phyloP scores from a whole-genome alignment of 1,140 invertebrate genomes.

The Psix sp. region DNA sequence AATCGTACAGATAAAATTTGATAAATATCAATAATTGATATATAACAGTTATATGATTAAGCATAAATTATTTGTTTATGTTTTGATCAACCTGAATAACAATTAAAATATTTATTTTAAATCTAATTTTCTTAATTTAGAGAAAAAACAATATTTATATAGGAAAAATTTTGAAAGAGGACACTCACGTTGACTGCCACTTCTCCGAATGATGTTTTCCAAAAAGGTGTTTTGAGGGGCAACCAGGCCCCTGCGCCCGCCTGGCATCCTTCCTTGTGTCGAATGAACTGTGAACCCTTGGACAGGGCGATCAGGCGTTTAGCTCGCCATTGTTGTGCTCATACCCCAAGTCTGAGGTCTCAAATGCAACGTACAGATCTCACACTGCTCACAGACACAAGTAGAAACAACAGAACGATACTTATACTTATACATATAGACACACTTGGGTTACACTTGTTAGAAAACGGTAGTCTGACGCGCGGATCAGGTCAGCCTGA shows the following conservation, averaged over 20 bases:
- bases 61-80: too few relatives aligned
- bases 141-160: too few relatives aligned
- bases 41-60: too few relatives aligned
- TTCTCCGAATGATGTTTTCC: constrained; percentile 98
- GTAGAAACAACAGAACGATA: constrained; percentile 32
- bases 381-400: constrained; percentile 43
- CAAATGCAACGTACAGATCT: constrained; percentile 37
- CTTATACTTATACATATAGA: constrained; percentile 38
- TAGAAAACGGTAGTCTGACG: constrained; percentile 35
- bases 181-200: constrained; percentile 98
- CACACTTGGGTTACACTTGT: constrained; percentile 31
- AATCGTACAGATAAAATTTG: too few relatives aligned
- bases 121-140: too few relatives aligned
- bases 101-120: too few relatives aligned
- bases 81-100: too few relatives aligned
- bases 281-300: constrained; percentile 58
- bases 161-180: too few relatives aligned
- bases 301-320: constrained; percentile 44
- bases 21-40: too few relatives aligned
- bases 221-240: constrained; percentile 99
- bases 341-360: constrained; percentile 14
- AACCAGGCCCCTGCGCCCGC: constrained; percentile 96
- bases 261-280: constrained; percentile 86
- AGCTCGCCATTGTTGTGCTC: constrained; percentile 28
- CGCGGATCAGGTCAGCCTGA: constrained; percentile 9